Evolutionary conservation across 2,888 invertebrate genomes (phyloP).

Genomic region (Hydroisotoma schaefferi): DNA sequence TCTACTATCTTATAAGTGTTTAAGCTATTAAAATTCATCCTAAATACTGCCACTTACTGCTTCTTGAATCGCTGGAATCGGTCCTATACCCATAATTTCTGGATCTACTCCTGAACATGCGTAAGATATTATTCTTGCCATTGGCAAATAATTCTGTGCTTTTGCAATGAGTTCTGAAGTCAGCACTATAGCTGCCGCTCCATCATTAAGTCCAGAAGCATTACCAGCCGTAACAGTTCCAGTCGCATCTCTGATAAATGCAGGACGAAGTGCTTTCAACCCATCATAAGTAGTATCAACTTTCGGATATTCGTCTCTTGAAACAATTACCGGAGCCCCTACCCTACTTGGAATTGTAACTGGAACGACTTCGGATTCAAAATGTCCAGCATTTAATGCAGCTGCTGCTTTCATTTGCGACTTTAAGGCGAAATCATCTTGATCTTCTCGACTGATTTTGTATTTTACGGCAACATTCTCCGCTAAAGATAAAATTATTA

Average conservation of each 20-base stretch:
- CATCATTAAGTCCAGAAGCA: constrained; percentile 80
- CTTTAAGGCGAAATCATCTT: constrained; percentile 65
- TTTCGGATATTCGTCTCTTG: constrained; percentile 69
- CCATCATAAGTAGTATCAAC: constrained; percentile 60
- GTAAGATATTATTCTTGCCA: constrained; percentile 73
- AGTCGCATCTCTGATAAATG: constrained; percentile 45
- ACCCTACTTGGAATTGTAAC: constrained; percentile 57
- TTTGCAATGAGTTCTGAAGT: constrained; percentile 59
- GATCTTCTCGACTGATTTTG: constrained; percentile 63
- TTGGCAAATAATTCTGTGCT: constrained; percentile 59
- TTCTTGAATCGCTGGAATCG: constrained; percentile 65
- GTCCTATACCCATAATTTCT: constrained; percentile 72
- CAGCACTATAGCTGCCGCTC: constrained; percentile 79
- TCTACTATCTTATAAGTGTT: too few species aligned
- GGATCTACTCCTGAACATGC: constrained; percentile 77
- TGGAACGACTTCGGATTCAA: constrained; percentile 68
- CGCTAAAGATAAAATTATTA: constrained; percentile 56
- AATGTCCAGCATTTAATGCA: constrained; percentile 63
- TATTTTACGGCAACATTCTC: constrained; percentile 71
- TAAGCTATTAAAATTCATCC: background rate
- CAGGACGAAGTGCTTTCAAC: constrained; percentile 63
- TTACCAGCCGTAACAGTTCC: constrained; percentile 73
- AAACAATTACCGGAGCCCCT: constrained; percentile 55
- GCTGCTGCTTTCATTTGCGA: constrained; percentile 65
- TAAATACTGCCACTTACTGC: constrained; percentile 56